Percentiles rank a stretch among this genome's conserved stretches.
Conservation (phyloP, 2,888 invertebrate genomes). For the Chalcosyrphus nemorum region DNA sequence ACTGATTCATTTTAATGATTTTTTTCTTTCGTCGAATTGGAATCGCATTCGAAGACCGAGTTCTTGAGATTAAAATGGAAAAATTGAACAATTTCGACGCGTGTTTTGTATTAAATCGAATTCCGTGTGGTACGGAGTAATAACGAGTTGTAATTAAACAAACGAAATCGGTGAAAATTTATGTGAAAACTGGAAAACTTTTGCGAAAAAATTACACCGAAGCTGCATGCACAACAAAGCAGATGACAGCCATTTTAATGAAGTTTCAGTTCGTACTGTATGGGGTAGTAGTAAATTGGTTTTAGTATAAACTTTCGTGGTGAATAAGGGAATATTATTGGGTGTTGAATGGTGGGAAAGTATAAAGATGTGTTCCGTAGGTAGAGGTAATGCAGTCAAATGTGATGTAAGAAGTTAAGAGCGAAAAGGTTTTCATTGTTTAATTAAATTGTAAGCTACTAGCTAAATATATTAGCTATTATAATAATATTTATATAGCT, state of each 20-base stretch:
- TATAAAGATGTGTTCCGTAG: too few species aligned
- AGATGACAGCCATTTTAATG: constrained; percentile 70
- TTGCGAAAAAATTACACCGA: constrained; percentile 69
- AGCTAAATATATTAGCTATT: too few species aligned
- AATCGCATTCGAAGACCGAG: constrained; percentile 18
- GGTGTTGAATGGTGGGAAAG: not conserved
- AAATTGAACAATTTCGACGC: not conserved
- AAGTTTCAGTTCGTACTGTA: constrained; percentile 48
- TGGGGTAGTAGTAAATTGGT: not conserved
- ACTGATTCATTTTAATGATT: constrained; percentile 71
- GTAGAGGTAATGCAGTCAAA: too few species aligned
- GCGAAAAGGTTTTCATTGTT: too few species aligned
- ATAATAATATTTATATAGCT: too few species aligned
- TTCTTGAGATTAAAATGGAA: constrained; percentile 2
- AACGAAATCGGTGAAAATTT: constrained; percentile 49
- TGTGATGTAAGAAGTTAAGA: too few species aligned
- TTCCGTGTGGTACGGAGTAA: constrained; percentile 6
- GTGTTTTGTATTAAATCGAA: constrained; percentile 4
- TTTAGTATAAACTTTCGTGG: not conserved
- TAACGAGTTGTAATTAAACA: constrained; percentile 4
- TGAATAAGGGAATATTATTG: not conserved
- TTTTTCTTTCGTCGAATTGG: constrained; percentile 40
- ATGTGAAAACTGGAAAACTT: constrained; percentile 57
- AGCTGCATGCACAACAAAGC: constrained; percentile 72
- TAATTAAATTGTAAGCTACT: too few species aligned